Evolutionary conservation across 2,888 invertebrate species (phyloP).

Genomic region (Andrena dorsata): DNA sequence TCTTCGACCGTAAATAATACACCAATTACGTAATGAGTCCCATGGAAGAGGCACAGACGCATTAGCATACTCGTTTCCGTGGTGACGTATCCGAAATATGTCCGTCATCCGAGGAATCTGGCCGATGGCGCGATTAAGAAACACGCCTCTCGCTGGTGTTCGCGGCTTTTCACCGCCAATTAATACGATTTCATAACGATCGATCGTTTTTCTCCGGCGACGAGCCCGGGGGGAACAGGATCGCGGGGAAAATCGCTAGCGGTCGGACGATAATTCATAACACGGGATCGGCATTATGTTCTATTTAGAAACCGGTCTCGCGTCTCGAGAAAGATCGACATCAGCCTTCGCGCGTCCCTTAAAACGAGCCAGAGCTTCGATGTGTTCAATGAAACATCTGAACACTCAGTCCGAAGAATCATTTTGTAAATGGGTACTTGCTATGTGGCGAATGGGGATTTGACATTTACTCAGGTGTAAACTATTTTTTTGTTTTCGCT

Average conservation of each 20-base stretch:
- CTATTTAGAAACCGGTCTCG: constrained; percentile 59
- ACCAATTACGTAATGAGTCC: constrained; percentile 32
- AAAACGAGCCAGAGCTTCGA: constrained; percentile 8
- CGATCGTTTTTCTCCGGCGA: constrained; percentile 45
- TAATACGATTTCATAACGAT: constrained; percentile 64
- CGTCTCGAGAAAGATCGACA: constrained; percentile 48
- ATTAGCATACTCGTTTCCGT: constrained; percentile 44
- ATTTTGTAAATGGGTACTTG: too few relatives aligned
- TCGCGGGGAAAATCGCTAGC: not conserved
- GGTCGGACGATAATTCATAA: constrained; percentile 19
- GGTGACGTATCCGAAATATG: constrained; percentile 42
- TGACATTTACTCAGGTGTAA: too few relatives aligned
- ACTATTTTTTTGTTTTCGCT: too few relatives aligned
- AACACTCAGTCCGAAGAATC: too few relatives aligned
- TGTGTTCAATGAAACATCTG: not conserved
- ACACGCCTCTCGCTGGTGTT: constrained; percentile 19
- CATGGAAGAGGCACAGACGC: not conserved
- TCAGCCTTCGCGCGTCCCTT: constrained; percentile 49
- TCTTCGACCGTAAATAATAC: constrained; percentile 3
- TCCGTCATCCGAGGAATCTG: constrained; percentile 47
- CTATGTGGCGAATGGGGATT: too few relatives aligned
- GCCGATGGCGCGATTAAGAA: constrained; percentile 53
- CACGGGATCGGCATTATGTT: constrained; percentile 35
- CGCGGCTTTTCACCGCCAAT: constrained; percentile 44
- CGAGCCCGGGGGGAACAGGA: constrained; percentile 4